Conservation (phyloP, 2,797 vertebrate species). For the Silurus aristotelis region DNA sequence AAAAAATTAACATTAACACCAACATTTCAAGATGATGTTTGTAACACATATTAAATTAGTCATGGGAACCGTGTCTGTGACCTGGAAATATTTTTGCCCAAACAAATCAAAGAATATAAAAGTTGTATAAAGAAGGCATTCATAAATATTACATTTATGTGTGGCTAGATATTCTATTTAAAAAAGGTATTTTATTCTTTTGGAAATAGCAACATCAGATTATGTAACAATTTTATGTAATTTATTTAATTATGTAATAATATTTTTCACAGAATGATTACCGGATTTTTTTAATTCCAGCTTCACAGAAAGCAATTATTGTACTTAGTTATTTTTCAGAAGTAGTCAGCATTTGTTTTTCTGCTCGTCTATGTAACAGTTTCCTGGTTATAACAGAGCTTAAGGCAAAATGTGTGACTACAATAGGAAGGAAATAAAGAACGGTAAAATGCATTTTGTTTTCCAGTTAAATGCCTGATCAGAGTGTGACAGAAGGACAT, state of each 20-base stretch:
- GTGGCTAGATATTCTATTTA: not conserved
- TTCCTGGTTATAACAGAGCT: not conserved
- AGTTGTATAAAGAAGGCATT: not conserved
- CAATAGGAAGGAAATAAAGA: conserved; percentile 19
- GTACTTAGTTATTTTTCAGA: not conserved
- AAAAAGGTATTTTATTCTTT: not conserved
- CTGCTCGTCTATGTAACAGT: not conserved
- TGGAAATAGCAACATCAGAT: not conserved
- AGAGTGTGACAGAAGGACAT: conserved; percentile 16
- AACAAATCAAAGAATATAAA: not conserved
- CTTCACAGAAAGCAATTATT: not conserved
- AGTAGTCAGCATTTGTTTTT: not conserved
- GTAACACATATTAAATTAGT: too few species aligned
- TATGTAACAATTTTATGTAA: not conserved
- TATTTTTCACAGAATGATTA: not conserved
- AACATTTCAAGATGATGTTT: too few species aligned
- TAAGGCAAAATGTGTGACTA: not conserved
- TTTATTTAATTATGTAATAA: not conserved
- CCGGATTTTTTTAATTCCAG: not conserved
- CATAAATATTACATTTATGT: not conserved
- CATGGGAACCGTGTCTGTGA: not conserved
- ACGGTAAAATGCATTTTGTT: conserved; percentile 20
- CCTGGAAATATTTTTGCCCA: not conserved
- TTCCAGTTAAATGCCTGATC: not conserved
- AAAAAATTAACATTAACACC: too few species aligned